Evolutionary conservation across 2,113 vertebrate genomes (phyloP).

Genomic region (Cyprinus carpio): DNA sequence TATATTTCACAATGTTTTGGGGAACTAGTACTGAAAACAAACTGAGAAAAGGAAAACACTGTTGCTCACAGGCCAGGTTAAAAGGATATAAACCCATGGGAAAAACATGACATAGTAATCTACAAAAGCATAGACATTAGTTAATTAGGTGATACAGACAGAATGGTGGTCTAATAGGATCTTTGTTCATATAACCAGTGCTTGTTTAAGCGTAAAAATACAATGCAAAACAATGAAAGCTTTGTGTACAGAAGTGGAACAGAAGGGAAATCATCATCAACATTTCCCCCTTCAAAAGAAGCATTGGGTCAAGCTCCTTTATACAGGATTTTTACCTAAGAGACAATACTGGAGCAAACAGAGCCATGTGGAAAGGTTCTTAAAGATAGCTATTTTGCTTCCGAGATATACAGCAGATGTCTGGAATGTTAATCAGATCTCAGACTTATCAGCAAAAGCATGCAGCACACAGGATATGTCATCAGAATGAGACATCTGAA

Average conservation of each 20-base stretch:
- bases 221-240: slow-evolving; percentile 63
- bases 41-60: slow-evolving; percentile 21
- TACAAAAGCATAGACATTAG: slow-evolving; percentile 41
- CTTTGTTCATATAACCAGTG: slow-evolving; percentile 59
- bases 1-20: background rate
- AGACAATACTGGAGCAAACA: background rate
- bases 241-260: slow-evolving; percentile 69
- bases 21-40: background rate
- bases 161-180: slow-evolving; percentile 1
- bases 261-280: slow-evolving; percentile 65
- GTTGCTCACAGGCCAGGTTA: background rate
- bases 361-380: background rate
- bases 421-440: slow-evolving; percentile 54
- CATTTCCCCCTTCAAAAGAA: slow-evolving; percentile 61
- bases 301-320: background rate
- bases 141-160: slow-evolving; percentile 26
- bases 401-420: background rate
- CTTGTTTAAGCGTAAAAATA: slow-evolving; percentile 65
- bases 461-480: background rate
- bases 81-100: background rate
- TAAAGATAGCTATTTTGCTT: background rate
- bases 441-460: slow-evolving; percentile 51
- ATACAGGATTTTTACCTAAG: too few relatives aligned
- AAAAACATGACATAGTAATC: background rate
- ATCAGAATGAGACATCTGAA: background rate